Evolutionary conservation across 1,140 invertebrate species (phyloP).

Genomic region (Whitmania pigra): DNA sequence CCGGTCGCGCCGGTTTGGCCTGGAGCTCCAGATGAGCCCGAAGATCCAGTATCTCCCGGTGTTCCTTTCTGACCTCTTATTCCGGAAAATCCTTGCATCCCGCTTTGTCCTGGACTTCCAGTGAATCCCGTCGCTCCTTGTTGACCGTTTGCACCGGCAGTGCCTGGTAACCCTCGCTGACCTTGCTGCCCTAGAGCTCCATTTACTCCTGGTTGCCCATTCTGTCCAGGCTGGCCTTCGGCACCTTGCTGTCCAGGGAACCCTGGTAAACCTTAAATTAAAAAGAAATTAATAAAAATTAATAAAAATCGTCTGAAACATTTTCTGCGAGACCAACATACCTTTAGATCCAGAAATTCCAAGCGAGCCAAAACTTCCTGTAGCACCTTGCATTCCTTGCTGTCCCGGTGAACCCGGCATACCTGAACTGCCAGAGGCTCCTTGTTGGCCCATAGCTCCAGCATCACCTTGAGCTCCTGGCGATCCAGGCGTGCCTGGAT

Average conservation of each 20-base stretch:
- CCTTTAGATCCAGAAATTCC: conserved; percentile 44
- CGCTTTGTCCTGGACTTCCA: conserved; percentile 23
- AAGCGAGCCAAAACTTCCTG: neutral
- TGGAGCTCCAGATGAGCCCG: conserved; percentile 13
- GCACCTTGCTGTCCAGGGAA: conserved; percentile 33
- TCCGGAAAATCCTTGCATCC: conserved; percentile 21
- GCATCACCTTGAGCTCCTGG: conserved; percentile 39
- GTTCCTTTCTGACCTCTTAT: conserved; percentile 7
- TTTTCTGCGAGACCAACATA: neutral
- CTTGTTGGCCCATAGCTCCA: conserved; percentile 46
- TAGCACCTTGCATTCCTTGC: conserved; percentile 16
- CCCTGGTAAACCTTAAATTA: conserved; percentile 57
- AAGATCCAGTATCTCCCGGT: neutral
- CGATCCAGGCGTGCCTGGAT: conserved; percentile 20
- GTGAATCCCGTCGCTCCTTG: conserved; percentile 15
- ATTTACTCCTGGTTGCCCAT: conserved; percentile 45
- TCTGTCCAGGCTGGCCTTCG: conserved; percentile 44
- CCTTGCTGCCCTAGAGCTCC: conserved; percentile 14
- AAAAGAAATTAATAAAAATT: conserved; percentile 42
- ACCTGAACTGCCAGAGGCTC: conserved; percentile 19
- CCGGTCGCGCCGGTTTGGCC: conserved; percentile 20
- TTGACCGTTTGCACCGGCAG: neutral
- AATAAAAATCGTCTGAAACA: conserved; percentile 51
- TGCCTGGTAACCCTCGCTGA: conserved; percentile 4
- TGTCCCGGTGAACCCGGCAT: conserved; percentile 16